Percentiles rank a stretch among this genome's conserved stretches.
Conservation (phyloP, 2,888 invertebrate genomes). For the Lycaena phlaeas region DNA sequence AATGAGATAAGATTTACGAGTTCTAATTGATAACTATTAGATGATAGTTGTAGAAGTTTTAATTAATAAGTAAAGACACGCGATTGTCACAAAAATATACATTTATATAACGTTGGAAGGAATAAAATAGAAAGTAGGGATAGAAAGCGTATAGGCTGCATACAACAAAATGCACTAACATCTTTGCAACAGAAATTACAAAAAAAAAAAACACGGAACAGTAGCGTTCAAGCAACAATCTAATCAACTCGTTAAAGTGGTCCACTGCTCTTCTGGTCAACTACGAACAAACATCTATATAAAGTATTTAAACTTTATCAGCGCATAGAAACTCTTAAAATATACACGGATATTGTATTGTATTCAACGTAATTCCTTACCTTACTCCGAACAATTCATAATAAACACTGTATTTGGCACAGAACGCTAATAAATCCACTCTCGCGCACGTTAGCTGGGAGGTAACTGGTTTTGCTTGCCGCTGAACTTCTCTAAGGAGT, state of each 20-base stretch:
- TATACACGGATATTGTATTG: constrained; percentile 2
- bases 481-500: constrained; percentile 23
- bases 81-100: no score
- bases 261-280: constrained; percentile 26
- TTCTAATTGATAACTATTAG: no score
- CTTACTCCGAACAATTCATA: constrained; percentile 22
- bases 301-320: constrained; percentile 3
- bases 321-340: not conserved
- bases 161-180: not conserved
- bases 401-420: constrained; percentile 19
- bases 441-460: constrained; percentile 20
- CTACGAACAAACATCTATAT: no score
- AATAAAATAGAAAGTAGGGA: constrained; percentile 3
- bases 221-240: constrained; percentile 20
- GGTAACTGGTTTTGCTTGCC: constrained; percentile 23
- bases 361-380: constrained; percentile 19
- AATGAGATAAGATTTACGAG: no score
- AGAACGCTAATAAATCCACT: constrained; percentile 16
- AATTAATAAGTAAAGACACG: no score
- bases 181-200: constrained; percentile 1
- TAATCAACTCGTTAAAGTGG: constrained; percentile 27
- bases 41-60: no score
- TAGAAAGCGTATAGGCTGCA: constrained; percentile 5
- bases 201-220: constrained; percentile 14
- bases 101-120: no score